These are phyloP conservation scores for Salminus brasiliensis DNA, from an alignment of 2,113 vertebrate genomes.

Conservation along the genomic window DNA sequence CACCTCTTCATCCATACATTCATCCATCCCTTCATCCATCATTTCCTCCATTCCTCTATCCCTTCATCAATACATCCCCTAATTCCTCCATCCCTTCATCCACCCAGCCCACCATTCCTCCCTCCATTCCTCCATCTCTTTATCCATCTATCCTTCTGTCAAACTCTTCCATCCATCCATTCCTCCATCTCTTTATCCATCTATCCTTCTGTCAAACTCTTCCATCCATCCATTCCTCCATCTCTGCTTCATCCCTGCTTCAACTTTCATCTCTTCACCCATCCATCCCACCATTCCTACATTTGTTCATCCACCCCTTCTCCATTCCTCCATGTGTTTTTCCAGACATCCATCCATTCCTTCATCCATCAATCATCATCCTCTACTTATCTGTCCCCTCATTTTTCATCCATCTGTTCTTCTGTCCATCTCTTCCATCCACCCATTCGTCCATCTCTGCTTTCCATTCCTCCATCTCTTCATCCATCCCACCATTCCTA, in stretches of 20 bases:
- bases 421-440: too few relatives aligned
- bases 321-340: too few relatives aligned
- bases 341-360: too few relatives aligned
- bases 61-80: conserved; percentile 44
- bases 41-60: conserved; percentile 31
- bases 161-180: not conserved
- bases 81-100: conserved; percentile 34
- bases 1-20: not conserved
- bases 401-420: too few relatives aligned
- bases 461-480: not conserved
- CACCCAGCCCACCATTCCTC: conserved; percentile 54
- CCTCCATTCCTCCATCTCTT: not conserved
- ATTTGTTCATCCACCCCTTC: too few relatives aligned
- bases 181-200: conserved; percentile 13
- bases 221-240: too few relatives aligned
- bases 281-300: too few relatives aligned
- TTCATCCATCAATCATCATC: too few relatives aligned
- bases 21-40: not conserved
- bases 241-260: not conserved
- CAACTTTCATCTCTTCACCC: too few relatives aligned
- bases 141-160: not conserved
- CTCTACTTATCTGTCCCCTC: too few relatives aligned
- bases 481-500: not conserved
- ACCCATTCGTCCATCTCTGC: not conserved
- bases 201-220: too few relatives aligned